Base-by-base conservation (phyloP, 2,113 vertebrate species). In the Melanotaenia duboulayi region DNA sequence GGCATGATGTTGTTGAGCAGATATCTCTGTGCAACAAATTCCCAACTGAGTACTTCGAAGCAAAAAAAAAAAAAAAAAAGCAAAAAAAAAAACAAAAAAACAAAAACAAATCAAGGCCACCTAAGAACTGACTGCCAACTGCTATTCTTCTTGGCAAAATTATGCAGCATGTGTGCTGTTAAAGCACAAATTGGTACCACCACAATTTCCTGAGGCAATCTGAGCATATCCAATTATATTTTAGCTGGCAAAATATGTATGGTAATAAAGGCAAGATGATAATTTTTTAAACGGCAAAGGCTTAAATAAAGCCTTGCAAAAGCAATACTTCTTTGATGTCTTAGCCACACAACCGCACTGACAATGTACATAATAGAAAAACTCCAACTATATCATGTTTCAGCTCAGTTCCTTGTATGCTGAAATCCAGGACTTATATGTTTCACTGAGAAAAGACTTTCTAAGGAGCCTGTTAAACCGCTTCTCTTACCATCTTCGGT, bases 401-500 rank as follows among this genome's bases (percentile, higher is more conserved):
- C 14, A 35, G 22, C 22, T 70, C 11, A 11, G 73, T 76, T 28
- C 48, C 52, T 28, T 40, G 28, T 12, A 59, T 2, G 20, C 4
- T n/a, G 35, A 11, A 64, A 58, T 54, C 13, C 50, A 59, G 7
- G n/a, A 51, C 28, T 24, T 0, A 7, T 40, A 50, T 68, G 67
- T 84, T 73, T 58, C 19, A 70, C 40, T 32, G 22, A 7, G 17
- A 61, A 17, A 40, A 68, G 58, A 58, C 39, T 60, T n/a, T 2
- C 17, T 11, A 23, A 39, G 32, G 23, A 72, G 44, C 42, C 42
- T 0, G 2, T 65, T 39, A 49, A 67, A 62, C 40, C 32, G 6
- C 37, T 74, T 54, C 10, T 76, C 98, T 97, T 92, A 99, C 98
- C 98, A 0, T 99, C 97, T 85, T 99, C 98, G 0, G 97, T 99